Conservation (phyloP, 2,888 invertebrate genomes). For the Cataglyphis albicans region DNA sequence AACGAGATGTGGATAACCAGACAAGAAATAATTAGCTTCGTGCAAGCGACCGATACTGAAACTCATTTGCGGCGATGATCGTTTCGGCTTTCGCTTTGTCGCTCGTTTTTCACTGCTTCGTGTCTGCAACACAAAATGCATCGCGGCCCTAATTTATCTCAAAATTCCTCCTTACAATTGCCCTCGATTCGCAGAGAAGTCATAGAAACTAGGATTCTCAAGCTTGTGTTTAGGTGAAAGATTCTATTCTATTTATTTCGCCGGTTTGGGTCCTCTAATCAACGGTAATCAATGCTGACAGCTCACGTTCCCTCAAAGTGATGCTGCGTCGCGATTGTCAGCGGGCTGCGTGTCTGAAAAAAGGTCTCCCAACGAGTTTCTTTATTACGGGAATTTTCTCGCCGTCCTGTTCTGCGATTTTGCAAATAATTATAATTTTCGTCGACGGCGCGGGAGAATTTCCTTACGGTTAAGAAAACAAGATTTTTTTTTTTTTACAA, state of each 20-base stretch:
- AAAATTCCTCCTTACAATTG: background rate
- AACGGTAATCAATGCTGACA: background rate
- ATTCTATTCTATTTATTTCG: background rate
- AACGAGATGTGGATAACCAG: background rate
- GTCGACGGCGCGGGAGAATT: constrained; percentile 7
- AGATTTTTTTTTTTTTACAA: too few relatives aligned
- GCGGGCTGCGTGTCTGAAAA: background rate
- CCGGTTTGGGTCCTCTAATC: background rate
- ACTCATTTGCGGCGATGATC: background rate
- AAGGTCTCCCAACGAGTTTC: background rate
- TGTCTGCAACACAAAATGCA: constrained; percentile 4
- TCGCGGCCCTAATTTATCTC: constrained; percentile 28
- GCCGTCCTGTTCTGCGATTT: background rate
- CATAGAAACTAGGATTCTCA: background rate
- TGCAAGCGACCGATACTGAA: background rate
- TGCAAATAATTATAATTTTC: constrained; percentile 37
- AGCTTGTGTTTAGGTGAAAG: background rate
- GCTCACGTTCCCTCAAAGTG: background rate
- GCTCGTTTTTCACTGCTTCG: background rate
- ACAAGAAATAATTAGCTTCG: background rate
- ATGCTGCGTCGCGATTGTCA: background rate
- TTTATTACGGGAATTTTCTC: constrained; percentile 15
- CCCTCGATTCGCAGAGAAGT: background rate
- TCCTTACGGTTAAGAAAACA: background rate
- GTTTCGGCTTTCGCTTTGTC: constrained; percentile 22